phyloP scores from a whole-genome alignment of 2,113 vertebrate genomes.

The Melanotaenia duboulayi region DNA sequence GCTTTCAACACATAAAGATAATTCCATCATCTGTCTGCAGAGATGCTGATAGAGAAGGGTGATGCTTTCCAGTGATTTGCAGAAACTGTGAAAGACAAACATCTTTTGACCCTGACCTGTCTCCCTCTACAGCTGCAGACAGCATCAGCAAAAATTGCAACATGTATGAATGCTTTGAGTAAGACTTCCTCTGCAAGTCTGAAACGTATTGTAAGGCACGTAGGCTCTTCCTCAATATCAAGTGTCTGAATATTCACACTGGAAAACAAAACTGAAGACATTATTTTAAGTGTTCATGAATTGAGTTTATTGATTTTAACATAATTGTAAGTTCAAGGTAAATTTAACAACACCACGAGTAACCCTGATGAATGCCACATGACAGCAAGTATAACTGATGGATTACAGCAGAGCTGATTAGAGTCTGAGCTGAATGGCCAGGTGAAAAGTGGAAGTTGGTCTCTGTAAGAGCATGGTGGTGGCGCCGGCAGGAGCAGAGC shows the following conservation, averaged over 20 bases:
- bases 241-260: too few species aligned
- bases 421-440: slow-evolving; percentile 30
- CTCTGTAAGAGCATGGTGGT: background rate
- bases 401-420: slow-evolving; percentile 30
- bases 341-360: background rate
- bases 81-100: slow-evolving; percentile 2
- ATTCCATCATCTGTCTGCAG: background rate
- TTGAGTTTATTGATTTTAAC: background rate
- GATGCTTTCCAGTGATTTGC: background rate
- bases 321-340: background rate
- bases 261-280: too few species aligned
- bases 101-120: slow-evolving; percentile 5
- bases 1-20: background rate
- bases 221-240: background rate
- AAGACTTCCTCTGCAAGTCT: slow-evolving; percentile 18
- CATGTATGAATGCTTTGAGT: slow-evolving; percentile 1
- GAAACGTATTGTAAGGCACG: background rate
- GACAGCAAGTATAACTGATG: background rate
- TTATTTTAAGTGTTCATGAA: background rate
- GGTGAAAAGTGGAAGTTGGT: slow-evolving; percentile 44
- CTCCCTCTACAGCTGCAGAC: slow-evolving; percentile 14
- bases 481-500: slow-evolving; percentile 27
- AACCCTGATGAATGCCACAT: background rate
- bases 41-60: background rate
- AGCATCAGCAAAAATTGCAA: background rate